A percentile compares a stretch with the other conserved stretches of the same genome.
phyloP scores from a whole-genome alignment of 2,888 invertebrate genomes.

The Trachelus stipa region DNA sequence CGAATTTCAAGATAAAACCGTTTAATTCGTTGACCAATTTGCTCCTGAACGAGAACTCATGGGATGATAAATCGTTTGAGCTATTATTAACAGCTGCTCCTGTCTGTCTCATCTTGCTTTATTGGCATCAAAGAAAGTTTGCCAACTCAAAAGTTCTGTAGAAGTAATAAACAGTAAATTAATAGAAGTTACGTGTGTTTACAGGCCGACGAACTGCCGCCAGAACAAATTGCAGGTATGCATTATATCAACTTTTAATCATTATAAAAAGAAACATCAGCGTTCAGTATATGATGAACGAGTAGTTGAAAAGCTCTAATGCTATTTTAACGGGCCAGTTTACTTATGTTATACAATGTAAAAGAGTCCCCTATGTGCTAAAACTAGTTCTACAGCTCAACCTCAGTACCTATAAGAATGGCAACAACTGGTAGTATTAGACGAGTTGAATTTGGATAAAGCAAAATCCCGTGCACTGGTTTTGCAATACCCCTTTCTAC shows the following conservation, averaged over 20 bases:
- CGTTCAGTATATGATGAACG: background rate
- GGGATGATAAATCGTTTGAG: background rate
- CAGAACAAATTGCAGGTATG: constrained; percentile 92
- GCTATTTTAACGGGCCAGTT: background rate
- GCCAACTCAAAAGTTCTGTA: background rate
- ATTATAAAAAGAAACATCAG: background rate
- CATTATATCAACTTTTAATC: constrained; percentile 40
- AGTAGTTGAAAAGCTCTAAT: background rate
- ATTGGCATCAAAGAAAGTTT: background rate
- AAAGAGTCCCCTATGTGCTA: background rate
- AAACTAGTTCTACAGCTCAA: background rate
- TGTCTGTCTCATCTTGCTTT: background rate
- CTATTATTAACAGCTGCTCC: background rate
- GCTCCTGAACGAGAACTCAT: background rate
- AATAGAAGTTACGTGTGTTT: constrained; percentile 49
- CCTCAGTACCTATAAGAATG: background rate
- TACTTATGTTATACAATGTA: background rate
- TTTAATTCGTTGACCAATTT: background rate
- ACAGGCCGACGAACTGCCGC: constrained; percentile 89
- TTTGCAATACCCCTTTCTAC: background rate
- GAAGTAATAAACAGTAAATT: background rate
- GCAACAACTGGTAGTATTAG: background rate
- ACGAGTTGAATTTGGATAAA: background rate
- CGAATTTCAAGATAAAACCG: background rate
- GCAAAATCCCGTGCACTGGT: background rate